phyloP scores from a whole-genome alignment of 2,888 invertebrate species.

The Mechanitis messenoides region DNA sequence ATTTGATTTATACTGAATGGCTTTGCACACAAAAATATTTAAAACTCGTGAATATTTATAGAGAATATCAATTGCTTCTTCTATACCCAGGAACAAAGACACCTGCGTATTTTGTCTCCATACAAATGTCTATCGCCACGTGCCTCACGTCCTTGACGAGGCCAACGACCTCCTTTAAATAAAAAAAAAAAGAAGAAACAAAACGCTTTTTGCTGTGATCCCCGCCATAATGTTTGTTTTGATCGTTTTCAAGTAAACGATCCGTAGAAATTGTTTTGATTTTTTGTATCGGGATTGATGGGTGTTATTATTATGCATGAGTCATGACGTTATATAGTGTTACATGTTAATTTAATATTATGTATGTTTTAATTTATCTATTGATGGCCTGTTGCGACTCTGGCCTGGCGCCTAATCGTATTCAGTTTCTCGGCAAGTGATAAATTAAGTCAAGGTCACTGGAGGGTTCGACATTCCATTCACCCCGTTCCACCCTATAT shows the following conservation, averaged over 20 bases:
- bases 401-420: slow-evolving; percentile 69
- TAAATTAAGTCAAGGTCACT: slow-evolving; percentile 73
- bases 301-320: slow-evolving; percentile 53
- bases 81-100: slow-evolving; percentile 13
- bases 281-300: slow-evolving; percentile 44
- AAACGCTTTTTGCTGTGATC: slow-evolving; percentile 57
- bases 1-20: too few relatives aligned
- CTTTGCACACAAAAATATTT: background rate
- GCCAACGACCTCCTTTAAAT: slow-evolving; percentile 61
- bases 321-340: slow-evolving; percentile 21
- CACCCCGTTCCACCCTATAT: slow-evolving; percentile 70
- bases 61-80: background rate
- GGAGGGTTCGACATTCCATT: slow-evolving; percentile 73
- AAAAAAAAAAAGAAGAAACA: slow-evolving; percentile 49
- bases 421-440: slow-evolving; percentile 71
- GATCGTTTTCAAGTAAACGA: slow-evolving; percentile 68
- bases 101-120: slow-evolving; percentile 43
- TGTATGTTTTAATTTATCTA: slow-evolving; percentile 4
- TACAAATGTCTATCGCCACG: slow-evolving; percentile 56
- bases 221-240: slow-evolving; percentile 68
- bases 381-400: slow-evolving; percentile 57
- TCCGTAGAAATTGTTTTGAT: slow-evolving; percentile 50
- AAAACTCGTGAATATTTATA: background rate
- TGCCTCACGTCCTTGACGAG: slow-evolving; percentile 69
- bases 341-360: slow-evolving; percentile 10